Percentiles rank a stretch among this genome's conserved stretches.
These are phyloP conservation scores for Zenarchopterus dispar DNA, from an alignment of 2,797 vertebrate species.

Conservation along the genomic window DNA sequence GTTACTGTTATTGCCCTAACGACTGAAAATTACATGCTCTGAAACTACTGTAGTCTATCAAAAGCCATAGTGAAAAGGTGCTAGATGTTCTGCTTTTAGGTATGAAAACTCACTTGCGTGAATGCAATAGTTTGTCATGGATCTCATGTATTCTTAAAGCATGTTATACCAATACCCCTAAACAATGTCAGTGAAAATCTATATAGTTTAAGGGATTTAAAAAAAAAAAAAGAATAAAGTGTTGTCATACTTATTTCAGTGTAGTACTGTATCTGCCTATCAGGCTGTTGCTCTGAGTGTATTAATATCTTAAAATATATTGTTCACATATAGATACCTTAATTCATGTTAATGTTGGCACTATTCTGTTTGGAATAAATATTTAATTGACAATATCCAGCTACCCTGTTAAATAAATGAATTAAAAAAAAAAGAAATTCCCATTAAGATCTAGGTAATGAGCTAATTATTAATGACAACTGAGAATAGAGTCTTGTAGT, in stretches of 20 bases:
- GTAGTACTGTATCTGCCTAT: constrained; percentile 82
- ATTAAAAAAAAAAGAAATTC: constrained; percentile 55
- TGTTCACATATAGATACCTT: constrained; percentile 79
- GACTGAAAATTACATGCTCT: constrained; percentile 85
- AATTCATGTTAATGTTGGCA: constrained; percentile 80
- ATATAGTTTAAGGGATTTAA: constrained; percentile 78
- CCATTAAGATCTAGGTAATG: constrained; percentile 70
- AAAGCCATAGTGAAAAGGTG: constrained; percentile 89
- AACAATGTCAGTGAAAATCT: constrained; percentile 80
- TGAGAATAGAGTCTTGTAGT: constrained; percentile 88
- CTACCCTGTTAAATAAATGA: constrained; percentile 63
- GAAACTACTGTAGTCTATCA: constrained; percentile 86
- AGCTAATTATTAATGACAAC: constrained; percentile 63
- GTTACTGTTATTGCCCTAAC: constrained; percentile 83
- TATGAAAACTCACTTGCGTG: constrained; percentile 85
- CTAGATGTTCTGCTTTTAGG: constrained; percentile 89
- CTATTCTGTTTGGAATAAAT: constrained; percentile 75
- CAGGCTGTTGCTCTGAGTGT: constrained; percentile 81
- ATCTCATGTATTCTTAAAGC: constrained; percentile 84
- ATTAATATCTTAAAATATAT: constrained; percentile 82
- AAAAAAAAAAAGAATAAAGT: constrained; percentile 59
- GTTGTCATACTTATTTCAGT: constrained; percentile 86
- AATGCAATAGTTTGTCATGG: constrained; percentile 88
- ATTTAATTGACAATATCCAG: constrained; percentile 80
- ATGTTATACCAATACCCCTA: constrained; percentile 84